Base-by-base conservation (phyloP, 2,113 vertebrate genomes). In the Fukomys damarensis region DNA sequence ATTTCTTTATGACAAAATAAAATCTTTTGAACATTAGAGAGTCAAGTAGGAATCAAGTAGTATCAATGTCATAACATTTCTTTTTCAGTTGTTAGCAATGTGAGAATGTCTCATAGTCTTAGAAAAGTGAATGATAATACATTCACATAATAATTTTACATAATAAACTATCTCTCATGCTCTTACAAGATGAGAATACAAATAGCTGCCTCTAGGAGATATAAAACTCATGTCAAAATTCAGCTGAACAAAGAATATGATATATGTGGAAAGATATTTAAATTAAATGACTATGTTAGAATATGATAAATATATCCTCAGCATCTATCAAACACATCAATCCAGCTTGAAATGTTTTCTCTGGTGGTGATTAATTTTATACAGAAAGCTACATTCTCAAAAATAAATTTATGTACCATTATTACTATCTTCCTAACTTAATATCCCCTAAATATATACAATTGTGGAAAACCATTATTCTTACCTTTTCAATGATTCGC, bases 341-440 rank as follows among this genome's bases (percentile, higher is more conserved):
- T 38, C 32, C 14, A 87, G 2, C 10, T 41, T 95, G 63, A 77
- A 80, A 46, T 91, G 2, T 38, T 46, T 89, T 94, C 91, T 46
- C 1, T 72, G 91, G 92, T 74, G 4, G 0, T 85, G 4, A 32
- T 93, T 13, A 9, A 63, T 94, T 92, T 97, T 92, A 98, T 82
- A 35, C 83, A 68, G 38, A 52, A 58, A 76, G 38, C 8, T 41
- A 38, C 32, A 82, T 46, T 92, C 5, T 5, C 46, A 58, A 49
- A 76, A 89, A 74, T 12, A 94, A 32, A 90, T 28, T 72, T 61
- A 70, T 91, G 49, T 84, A 24, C 46, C 28, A 12, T 38, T 83
- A 89, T 66, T 74, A 8, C 54, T 17, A 0, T 61, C 61, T 91
- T 90, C 14, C 20, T 96, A 20, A 82, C 5, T 22, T 52, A 61